Evolutionary conservation across 1,140 invertebrate species (phyloP).

Genomic region (Cheumatopsyche charites): DNA sequence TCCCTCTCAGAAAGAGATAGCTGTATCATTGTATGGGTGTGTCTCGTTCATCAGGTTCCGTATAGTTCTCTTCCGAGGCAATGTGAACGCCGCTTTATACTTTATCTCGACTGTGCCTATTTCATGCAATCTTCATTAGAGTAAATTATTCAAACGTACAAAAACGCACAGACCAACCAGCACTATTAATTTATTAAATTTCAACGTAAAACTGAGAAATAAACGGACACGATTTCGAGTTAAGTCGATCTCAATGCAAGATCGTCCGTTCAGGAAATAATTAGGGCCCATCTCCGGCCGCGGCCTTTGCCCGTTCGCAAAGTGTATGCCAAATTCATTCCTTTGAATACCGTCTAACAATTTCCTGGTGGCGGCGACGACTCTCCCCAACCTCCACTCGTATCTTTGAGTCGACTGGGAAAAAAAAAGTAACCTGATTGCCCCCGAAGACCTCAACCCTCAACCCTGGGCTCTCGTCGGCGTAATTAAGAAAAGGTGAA

Average conservation of each 20-base stretch:
- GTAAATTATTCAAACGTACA: no score
- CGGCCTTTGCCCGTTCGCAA: slow-evolving; percentile 28
- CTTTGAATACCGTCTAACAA: slow-evolving; percentile 44
- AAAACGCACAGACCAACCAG: no score
- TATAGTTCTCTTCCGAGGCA: no score
- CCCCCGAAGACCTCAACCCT: slow-evolving; percentile 18
- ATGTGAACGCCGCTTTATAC: no score
- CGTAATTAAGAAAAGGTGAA: slow-evolving; percentile 4
- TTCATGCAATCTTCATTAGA: no score
- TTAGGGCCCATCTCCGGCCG: slow-evolving; percentile 26
- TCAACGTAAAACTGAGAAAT: no score
- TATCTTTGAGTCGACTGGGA: neutral
- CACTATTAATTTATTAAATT: no score
- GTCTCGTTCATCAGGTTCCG: no score
- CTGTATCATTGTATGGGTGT: no score
- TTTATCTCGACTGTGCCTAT: no score
- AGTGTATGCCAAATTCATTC: slow-evolving; percentile 46
- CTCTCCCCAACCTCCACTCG: slow-evolving; percentile 8
- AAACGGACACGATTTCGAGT: neutral
- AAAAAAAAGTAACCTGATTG: slow-evolving; percentile 31
- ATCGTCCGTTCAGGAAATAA: slow-evolving; percentile 36
- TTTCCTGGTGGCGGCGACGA: slow-evolving; percentile 28
- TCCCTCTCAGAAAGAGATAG: no score
- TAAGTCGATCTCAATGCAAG: neutral
- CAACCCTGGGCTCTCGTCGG: neutral